phyloP scores from a whole-genome alignment of 2,113 vertebrate species.

The Protomyctophum bolini region DNA sequence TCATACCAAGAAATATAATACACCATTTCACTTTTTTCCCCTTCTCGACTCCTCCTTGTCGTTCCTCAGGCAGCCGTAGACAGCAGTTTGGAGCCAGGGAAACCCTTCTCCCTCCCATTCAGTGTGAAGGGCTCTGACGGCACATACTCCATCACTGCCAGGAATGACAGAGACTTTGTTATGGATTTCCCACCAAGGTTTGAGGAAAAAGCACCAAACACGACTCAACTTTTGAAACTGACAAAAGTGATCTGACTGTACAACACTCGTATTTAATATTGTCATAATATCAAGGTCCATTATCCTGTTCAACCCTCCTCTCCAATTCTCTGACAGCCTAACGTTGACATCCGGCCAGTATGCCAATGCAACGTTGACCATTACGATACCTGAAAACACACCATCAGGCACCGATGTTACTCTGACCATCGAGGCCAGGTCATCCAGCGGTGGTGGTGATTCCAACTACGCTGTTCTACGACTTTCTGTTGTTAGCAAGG shows the following conservation, averaged over 20 bases:
- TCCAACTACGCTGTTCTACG: conserved; percentile 72
- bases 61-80: conserved; percentile 57
- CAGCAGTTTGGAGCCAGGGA: conserved; percentile 68
- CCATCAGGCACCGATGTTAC: conserved; percentile 73
- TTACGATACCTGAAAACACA: conserved; percentile 52
- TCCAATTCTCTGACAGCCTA: conserved; percentile 54
- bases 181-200: conserved; percentile 52
- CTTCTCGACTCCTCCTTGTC: background rate
- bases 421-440: conserved; percentile 69
- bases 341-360: conserved; percentile 43
- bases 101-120: conserved; percentile 52
- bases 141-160: conserved; percentile 47
- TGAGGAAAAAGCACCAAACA: too few species aligned
- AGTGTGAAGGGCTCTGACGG: conserved; percentile 64
- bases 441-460: conserved; percentile 31
- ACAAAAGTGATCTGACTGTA: too few species aligned
- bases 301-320: background rate
- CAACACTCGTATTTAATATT: background rate
- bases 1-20: too few species aligned
- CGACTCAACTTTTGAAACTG: too few species aligned
- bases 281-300: background rate
- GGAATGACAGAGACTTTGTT: conserved; percentile 59
- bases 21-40: background rate
- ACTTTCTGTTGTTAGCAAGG: conserved; percentile 72
- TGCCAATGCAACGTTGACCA: conserved; percentile 47